Percentiles rank a stretch among this genome's conserved stretches.
Evolutionary conservation across 2,797 vertebrate genomes (phyloP).

Genomic region (Chiroxiphia lanceolata): DNA sequence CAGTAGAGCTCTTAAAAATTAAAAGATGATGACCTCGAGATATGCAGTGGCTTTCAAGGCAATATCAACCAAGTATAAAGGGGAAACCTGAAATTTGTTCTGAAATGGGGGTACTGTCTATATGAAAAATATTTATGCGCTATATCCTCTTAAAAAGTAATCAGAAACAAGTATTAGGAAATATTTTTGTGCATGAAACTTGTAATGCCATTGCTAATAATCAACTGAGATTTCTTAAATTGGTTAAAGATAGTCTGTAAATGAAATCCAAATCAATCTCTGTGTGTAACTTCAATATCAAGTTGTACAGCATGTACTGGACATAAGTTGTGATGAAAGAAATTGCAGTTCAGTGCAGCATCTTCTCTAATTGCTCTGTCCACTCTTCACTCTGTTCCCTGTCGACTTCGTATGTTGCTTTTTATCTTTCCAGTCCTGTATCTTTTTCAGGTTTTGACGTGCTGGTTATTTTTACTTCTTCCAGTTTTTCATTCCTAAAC

Average conservation of each 20-base stretch:
- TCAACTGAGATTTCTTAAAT: neutral
- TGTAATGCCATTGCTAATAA: neutral
- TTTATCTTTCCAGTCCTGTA: neutral
- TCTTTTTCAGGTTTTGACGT: neutral
- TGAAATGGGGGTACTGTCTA: neutral
- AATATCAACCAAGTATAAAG: neutral
- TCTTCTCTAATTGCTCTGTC: neutral
- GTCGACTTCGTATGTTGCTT: neutral
- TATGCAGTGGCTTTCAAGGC: neutral
- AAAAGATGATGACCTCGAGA: neutral
- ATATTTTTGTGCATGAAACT: neutral
- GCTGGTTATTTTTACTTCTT: neutral
- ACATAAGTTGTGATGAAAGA: neutral
- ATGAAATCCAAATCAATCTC: neutral
- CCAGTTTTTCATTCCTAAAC: neutral
- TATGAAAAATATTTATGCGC: neutral
- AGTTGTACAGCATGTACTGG: neutral
- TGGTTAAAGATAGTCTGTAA: neutral
- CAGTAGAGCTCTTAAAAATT: neutral
- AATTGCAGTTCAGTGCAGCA: neutral
- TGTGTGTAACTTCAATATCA: neutral
- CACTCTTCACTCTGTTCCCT: neutral
- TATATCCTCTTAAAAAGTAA: neutral
- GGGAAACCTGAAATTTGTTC: neutral
- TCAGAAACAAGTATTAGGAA: neutral